These are phyloP conservation scores for Cheiracanthium punctorium DNA, from an alignment of 2,888 invertebrate species.

Conservation along the genomic window DNA sequence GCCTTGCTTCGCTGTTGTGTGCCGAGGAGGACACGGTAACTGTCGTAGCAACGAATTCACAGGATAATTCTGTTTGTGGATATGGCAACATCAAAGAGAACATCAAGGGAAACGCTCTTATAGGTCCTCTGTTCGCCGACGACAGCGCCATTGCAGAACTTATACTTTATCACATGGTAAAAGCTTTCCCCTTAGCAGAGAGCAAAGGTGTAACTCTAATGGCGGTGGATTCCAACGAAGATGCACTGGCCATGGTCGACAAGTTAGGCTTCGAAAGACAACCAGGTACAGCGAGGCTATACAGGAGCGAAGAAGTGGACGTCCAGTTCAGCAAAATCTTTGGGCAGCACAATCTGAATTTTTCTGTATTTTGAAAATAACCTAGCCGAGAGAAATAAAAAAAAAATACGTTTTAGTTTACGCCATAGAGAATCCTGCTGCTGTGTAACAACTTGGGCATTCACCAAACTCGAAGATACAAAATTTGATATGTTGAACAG, in stretches of 20 bases:
- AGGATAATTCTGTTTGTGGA: constrained; percentile 31
- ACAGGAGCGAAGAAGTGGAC: constrained; percentile 46
- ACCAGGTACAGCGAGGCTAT: constrained; percentile 63
- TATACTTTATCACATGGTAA: constrained; percentile 22
- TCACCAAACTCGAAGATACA: too few species aligned
- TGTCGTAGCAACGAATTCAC: constrained; percentile 36
- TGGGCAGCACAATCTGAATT: constrained; percentile 71
- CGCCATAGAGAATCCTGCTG: too few species aligned
- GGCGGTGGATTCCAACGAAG: constrained; percentile 67
- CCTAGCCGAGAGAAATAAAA: too few species aligned
- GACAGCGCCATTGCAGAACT: constrained; percentile 32
- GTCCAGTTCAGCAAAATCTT: constrained; percentile 70
- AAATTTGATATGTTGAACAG: too few species aligned
- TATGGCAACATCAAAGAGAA: constrained; percentile 55
- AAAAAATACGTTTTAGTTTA: too few species aligned
- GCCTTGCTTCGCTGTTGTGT: constrained; percentile 21
- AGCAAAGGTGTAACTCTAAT: constrained; percentile 56
- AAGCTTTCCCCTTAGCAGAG: constrained; percentile 42
- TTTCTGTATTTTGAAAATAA: constrained; percentile 71
- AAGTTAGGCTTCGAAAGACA: constrained; percentile 64
- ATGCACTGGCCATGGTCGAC: constrained; percentile 60
- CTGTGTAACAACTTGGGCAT: too few species aligned
- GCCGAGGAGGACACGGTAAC: constrained; percentile 33
- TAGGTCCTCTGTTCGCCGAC: constrained; percentile 60
- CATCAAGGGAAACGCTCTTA: constrained; percentile 37